Evolutionary conservation across 2,888 invertebrate genomes (phyloP).

Genomic region (Lamproptera curius): DNA sequence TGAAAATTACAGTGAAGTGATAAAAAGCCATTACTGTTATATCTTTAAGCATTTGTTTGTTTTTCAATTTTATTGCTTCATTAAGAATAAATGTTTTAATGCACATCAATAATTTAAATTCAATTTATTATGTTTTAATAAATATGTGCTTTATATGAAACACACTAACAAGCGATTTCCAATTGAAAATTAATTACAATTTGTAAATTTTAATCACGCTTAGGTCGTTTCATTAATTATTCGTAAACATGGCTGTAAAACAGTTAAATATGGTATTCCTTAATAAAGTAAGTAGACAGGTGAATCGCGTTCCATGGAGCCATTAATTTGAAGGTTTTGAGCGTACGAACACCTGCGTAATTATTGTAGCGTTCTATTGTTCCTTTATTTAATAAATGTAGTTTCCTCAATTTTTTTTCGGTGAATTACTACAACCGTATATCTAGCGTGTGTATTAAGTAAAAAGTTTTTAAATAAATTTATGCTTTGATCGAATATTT

Average conservation of each 20-base stretch:
- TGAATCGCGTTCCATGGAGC: constrained; percentile 7
- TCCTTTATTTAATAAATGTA: constrained; percentile 54
- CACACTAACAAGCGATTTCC: no score
- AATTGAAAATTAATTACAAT: no score
- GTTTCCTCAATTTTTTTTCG: constrained; percentile 42
- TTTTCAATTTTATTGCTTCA: no score
- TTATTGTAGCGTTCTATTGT: constrained; percentile 43
- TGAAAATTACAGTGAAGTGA: no score
- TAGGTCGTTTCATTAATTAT: constrained; percentile 1
- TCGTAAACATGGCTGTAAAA: neutral
- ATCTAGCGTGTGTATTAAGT: constrained; percentile 51
- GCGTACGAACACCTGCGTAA: constrained; percentile 40
- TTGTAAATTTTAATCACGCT: no score
- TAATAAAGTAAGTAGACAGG: neutral
- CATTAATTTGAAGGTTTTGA: constrained; percentile 39
- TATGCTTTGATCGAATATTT: no score
- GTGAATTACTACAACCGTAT: constrained; percentile 37
- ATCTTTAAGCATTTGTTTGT: no score
- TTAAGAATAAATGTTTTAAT: no score
- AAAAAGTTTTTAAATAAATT: constrained; percentile 41
- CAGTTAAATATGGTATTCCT: neutral
- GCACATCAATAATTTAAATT: no score
- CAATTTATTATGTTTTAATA: no score
- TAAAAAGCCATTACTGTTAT: no score
- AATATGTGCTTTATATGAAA: no score